Evolutionary conservation across 2,888 invertebrate genomes (phyloP), one percentile per base, ranked within the genome.

Genomic region (Alcis repandata): DNA sequence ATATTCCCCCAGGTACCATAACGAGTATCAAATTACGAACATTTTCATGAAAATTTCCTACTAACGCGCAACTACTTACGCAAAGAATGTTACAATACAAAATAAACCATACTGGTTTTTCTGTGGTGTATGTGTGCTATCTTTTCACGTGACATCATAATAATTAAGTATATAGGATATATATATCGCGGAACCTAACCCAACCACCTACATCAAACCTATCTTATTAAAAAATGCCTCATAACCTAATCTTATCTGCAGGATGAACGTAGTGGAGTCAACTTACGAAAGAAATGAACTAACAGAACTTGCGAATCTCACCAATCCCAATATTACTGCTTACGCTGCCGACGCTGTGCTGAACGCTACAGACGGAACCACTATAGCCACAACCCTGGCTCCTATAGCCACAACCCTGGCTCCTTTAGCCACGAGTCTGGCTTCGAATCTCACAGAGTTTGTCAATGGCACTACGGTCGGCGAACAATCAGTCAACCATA

Each of bases 191-290:
- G n/a, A n/a, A n/a, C n/a, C n/a, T n/a, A n/a, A n/a, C n/a, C n/a
- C n/a, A n/a, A n/a, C n/a, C n/a, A n/a, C n/a, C n/a, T n/a, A n/a
- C n/a, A n/a, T n/a, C n/a, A n/a, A n/a, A n/a, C n/a, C n/a, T n/a
- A n/a, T n/a, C n/a, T n/a, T n/a, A n/a, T n/a, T 41, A 7, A 8
- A 19, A 20, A 4, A 10, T 3, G 19, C n/a, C 6, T 8, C 19
- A 40, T 2, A 45, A 49, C 13, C 41, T 13, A 45, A 9, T 53
- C 10, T 56, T 59, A 56, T 61, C 68, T 88, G 82, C 73, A 93
- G 92, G 92, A 93, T 93, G 92, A 93, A 93, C 69, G 73, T 74
- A 13, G 86, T 92, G 0, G 91, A 92, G 79, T 52, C 63, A 0
- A 74, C 65, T 67, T 70, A 78, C 57, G 45, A 51, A n/a, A 27